phyloP scores from a whole-genome alignment of 1,140 invertebrate species.

The Lepeophtheirus salmonis region DNA sequence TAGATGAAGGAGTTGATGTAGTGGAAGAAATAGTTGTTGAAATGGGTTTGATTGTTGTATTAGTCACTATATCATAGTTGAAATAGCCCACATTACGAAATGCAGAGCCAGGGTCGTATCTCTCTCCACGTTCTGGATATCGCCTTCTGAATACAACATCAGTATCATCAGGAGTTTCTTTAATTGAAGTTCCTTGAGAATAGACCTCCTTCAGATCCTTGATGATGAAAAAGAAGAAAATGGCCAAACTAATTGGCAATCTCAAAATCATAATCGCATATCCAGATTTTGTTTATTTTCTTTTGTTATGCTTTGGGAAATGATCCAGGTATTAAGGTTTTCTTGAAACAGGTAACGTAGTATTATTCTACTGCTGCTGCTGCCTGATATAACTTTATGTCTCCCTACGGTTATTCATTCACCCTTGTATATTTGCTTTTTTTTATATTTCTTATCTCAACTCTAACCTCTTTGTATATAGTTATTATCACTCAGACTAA shows the following conservation, averaged over 20 bases:
- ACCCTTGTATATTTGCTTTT: too few species aligned
- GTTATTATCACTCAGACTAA: too few species aligned
- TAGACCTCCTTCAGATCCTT: too few species aligned
- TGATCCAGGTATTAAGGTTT: not conserved
- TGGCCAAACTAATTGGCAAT: not conserved
- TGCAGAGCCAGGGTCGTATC: conserved; percentile 5
- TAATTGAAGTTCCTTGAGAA: too few species aligned
- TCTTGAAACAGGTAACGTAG: not conserved
- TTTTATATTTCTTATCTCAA: too few species aligned
- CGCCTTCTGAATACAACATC: not conserved
- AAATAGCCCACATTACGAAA: not conserved
- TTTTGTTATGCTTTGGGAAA: not conserved
- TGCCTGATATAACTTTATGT: too few species aligned
- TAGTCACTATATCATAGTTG: not conserved
- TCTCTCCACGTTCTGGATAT: not conserved
- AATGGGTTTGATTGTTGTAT: not conserved
- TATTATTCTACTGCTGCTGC: too few species aligned
- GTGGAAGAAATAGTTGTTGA: not conserved
- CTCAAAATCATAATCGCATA: not conserved
- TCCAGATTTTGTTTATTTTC: not conserved
- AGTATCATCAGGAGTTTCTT: too few species aligned
- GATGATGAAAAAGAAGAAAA: not conserved
- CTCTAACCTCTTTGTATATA: too few species aligned
- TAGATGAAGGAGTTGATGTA: not conserved
- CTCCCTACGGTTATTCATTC: too few species aligned